Evolutionary conservation across 2,113 vertebrate species (phyloP), one percentile per base, ranked within the genome.

Genomic region (Phodopus roborovskii): DNA sequence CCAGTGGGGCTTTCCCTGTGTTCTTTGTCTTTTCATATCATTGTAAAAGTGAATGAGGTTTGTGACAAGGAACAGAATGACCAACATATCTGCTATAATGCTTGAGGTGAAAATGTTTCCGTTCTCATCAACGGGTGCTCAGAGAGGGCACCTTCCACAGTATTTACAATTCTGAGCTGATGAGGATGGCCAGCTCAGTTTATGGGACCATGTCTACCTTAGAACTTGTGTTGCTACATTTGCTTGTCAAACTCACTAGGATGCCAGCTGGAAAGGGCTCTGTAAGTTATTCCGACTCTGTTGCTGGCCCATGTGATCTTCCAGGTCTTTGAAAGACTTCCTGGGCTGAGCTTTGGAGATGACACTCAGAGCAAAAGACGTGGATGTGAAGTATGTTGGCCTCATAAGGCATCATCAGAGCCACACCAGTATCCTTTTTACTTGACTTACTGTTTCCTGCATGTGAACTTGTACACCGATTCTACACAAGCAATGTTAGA

Each of bases 401-500:
- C 53, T 85, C 45, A 36, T 58, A 56, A 94, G 15, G 70, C 7
- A 22, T 30, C 26, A 30, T 28, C 28, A 89, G 64, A 89, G 66
- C 45, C 12, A 75, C 56, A 58, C 22, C 33, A 56, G 30, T 24
- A 2, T 66, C 30, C 4, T 22, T 89, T 48, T 78, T 24, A 16
- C 13, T 78, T 15, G 66, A 39, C 71, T 82, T 74, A 66, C 87
- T 82, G 28, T 60, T 96, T 88, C 83, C 66, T 79, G 7, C 26
- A 86, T 64, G 26, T 53, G 39, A 87, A 88, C 74, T 97, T 95
- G 98, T 97, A 98, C 98, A 98, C 98, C 97, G 98, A 98, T 98
- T 98, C 97, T 98, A 98, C 95, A 97, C 98, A 98, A 30, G 17
- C 5, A 58, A 56, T 73, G 15, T 26, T 73, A 56, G 36, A 50